Evolutionary conservation across 2,888 invertebrate genomes (phyloP).

Genomic region (Hesperia comma): DNA sequence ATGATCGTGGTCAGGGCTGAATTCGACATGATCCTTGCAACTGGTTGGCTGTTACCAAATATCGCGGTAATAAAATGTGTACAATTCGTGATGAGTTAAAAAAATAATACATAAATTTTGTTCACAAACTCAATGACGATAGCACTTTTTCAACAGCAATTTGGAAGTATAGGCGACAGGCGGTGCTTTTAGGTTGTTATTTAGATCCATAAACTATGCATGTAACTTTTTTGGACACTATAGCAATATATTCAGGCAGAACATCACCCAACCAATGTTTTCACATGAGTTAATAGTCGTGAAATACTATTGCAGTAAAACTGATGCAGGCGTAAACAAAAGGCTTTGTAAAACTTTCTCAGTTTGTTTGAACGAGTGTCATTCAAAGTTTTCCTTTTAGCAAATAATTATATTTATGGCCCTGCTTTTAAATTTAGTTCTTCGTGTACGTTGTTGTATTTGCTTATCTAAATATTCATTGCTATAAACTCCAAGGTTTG

Average conservation of each 20-base stretch:
- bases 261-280: conserved; percentile 29
- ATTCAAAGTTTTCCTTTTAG: neutral
- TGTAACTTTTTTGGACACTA: conserved; percentile 29
- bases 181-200: conserved; percentile 24
- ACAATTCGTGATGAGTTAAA: too few species aligned
- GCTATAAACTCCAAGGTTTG: too few species aligned
- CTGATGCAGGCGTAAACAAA: conserved; percentile 6
- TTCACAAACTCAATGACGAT: too few species aligned
- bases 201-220: conserved; percentile 34
- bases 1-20: too few species aligned
- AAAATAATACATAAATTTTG: too few species aligned
- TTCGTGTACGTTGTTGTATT: neutral
- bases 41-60: too few species aligned
- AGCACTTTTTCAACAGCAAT: neutral
- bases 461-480: neutral
- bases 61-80: too few species aligned
- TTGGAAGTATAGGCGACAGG: conserved; percentile 5
- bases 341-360: conserved; percentile 18
- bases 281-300: conserved; percentile 31
- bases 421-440: neutral
- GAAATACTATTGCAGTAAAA: conserved; percentile 27
- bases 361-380: conserved; percentile 7
- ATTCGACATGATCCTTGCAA: too few species aligned
- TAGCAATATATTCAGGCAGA: conserved; percentile 28
- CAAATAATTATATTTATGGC: neutral